Conservation (phyloP, 1,140 invertebrate genomes). For the Drosophila kepulauana region DNA sequence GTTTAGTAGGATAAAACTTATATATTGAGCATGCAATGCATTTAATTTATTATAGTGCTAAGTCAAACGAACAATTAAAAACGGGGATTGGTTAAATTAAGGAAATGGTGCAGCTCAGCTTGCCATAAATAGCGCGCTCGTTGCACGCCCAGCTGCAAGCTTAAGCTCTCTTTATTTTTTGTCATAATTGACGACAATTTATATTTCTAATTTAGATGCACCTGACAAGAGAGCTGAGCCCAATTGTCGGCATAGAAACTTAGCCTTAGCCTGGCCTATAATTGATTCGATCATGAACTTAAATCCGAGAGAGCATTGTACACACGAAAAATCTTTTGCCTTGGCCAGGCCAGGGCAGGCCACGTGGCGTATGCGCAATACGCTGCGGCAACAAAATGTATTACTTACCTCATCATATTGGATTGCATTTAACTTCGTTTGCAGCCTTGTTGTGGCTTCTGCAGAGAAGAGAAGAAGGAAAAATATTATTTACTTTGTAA, state of each 20-base stretch:
- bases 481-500: conserved; percentile 27
- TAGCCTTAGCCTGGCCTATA: conserved; percentile 26
- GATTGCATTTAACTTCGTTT: conserved; percentile 24
- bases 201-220: conserved; percentile 49
- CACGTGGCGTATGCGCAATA: conserved; percentile 48
- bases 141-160: conserved; percentile 21
- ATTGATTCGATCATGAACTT: conserved; percentile 80
- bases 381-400: conserved; percentile 2
- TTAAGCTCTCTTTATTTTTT: background rate
- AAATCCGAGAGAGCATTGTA: conserved; percentile 27
- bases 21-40: background rate
- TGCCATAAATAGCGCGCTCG: background rate
- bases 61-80: background rate
- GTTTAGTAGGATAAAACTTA: too few species aligned
- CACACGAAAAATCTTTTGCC: background rate
- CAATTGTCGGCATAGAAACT: conserved; percentile 31
- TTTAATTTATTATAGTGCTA: background rate
- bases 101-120: background rate
- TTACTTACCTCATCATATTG: conserved; percentile 65
- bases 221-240: conserved; percentile 42
- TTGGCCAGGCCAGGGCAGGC: background rate
- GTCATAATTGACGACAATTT: conserved; percentile 51
- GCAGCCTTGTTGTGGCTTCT: conserved; percentile 49
- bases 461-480: conserved; percentile 25
- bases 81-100: background rate